Evolutionary conservation across 2,797 vertebrate species (phyloP), one percentile per base, ranked within the genome.

Genomic region (Hypotaenidia philippensis): DNA sequence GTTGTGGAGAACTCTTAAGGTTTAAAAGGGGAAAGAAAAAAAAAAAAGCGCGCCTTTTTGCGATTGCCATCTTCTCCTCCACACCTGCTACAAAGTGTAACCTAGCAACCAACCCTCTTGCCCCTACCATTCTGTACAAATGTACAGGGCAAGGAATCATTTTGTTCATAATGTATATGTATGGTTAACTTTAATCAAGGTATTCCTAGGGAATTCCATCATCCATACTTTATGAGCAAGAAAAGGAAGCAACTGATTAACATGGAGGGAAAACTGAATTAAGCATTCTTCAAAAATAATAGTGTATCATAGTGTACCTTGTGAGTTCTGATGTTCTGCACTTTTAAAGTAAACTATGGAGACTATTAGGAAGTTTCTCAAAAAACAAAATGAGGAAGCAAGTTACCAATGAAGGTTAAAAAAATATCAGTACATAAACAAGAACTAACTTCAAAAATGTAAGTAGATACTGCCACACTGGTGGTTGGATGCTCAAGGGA

Each of bases 1-100:
- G 4, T 32, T 49, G 6, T 31, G 45, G 12, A 78, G 18, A 71
- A 44, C 6, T 29, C 4, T 18, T 20, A 22, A 1, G 6, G 7
- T 4, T 1, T 13, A 44, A 75, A 65, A 64, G 36, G 36, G 36
- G 36, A 36, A 36, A 36, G 36, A 36, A 36, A 36, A 36, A 70
- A 56, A 40, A 60, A n/a, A 34, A 14, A 32, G 11, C 6, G 11
- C 6, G 1, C 5, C 34, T 41, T 47, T 56, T 1, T 2, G 1
- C 21, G 23, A 26, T 53, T 27, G 29, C 25, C 27, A 44, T 27
- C 23, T 56, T 47, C 29, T 83, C 49, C 23, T 31, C 53, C 41
- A 57, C 8, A 3, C 9, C 9, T 69, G 5, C 29, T 72, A 50
- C 17, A 38, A 66, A 85, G 12, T 3, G 1, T 32, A 60, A 64